A percentile compares a stretch with the other conserved stretches of the same genome.
Evolutionary conservation across 2,797 vertebrate species (phyloP).

Genomic region (Nyctalus aviator): DNA sequence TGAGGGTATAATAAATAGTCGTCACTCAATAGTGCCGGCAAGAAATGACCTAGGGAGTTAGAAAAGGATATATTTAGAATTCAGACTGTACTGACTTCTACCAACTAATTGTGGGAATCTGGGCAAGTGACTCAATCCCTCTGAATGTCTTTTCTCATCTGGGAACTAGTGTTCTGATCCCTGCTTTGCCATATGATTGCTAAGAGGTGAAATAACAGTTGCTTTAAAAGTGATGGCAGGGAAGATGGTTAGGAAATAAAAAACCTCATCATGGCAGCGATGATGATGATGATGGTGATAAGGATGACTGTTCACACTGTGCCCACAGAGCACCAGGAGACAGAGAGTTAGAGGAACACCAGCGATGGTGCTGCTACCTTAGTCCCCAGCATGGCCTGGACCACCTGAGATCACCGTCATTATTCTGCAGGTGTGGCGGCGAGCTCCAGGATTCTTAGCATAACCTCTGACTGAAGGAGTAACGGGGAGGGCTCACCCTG

Average conservation of each 20-base stretch:
- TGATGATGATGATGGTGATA: neutral
- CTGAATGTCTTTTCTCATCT: neutral
- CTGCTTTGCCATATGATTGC: neutral
- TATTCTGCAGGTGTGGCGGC: neutral
- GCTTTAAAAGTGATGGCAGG: neutral
- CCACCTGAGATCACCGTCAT: neutral
- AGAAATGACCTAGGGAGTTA: fast-evolving
- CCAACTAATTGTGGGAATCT: neutral
- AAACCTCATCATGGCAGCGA: neutral
- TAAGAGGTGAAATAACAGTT: neutral
- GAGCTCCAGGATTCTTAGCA: fast-evolving
- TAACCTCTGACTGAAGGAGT: neutral
- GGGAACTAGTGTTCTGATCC: neutral
- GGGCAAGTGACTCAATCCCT: neutral
- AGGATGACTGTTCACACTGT: neutral
- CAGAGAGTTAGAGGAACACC: neutral
- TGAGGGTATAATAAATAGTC: neutral
- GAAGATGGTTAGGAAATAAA: neutral
- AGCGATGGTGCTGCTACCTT: neutral
- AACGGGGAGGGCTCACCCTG: fast-evolving
- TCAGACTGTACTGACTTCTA: neutral
- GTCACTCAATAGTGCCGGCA: neutral
- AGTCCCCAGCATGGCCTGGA: neutral
- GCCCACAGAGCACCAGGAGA: neutral
- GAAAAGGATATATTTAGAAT: neutral